These are phyloP conservation scores for Peucedramus taeniatus DNA, from an alignment of 2,113 vertebrate species.

Conservation along the genomic window DNA sequence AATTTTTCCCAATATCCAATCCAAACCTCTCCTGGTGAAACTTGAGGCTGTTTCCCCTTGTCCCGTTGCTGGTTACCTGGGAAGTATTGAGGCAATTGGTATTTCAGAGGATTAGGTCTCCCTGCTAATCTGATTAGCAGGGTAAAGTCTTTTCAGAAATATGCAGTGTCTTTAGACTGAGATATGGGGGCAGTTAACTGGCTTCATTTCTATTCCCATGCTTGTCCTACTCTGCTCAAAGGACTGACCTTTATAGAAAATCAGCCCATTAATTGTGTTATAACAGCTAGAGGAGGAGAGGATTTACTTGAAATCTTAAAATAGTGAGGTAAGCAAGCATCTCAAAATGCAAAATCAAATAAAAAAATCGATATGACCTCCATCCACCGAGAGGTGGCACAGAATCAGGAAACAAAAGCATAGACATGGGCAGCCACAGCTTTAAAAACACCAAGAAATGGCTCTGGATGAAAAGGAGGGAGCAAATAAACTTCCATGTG, in stretches of 20 bases:
- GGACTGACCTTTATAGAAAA: neutral
- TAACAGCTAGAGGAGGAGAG: neutral
- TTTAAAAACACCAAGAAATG: neutral
- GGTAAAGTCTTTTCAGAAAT: neutral
- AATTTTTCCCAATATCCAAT: neutral
- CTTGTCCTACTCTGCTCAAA: neutral
- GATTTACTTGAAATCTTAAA: neutral
- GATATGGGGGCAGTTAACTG: neutral
- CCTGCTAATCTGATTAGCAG: neutral
- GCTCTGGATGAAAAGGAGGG: neutral
- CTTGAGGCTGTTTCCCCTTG: rapidly evolving
- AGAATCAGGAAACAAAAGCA: neutral
- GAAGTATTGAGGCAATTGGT: neutral
- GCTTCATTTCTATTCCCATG: neutral
- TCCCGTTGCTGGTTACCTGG: neutral
- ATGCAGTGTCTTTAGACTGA: neutral
- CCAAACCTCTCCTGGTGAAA: too few relatives aligned
- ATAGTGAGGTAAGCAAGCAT: neutral
- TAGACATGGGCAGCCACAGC: neutral
- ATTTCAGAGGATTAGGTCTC: neutral
- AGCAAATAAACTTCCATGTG: neutral
- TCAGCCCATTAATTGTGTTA: neutral
- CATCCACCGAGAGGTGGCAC: neutral
- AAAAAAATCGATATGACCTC: neutral
- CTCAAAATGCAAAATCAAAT: neutral